Evolutionary conservation across 92 coral and sea anemone genomes (phyloP), one percentile per base, ranked within the genome.

Genomic region (Siderastrea radians): DNA sequence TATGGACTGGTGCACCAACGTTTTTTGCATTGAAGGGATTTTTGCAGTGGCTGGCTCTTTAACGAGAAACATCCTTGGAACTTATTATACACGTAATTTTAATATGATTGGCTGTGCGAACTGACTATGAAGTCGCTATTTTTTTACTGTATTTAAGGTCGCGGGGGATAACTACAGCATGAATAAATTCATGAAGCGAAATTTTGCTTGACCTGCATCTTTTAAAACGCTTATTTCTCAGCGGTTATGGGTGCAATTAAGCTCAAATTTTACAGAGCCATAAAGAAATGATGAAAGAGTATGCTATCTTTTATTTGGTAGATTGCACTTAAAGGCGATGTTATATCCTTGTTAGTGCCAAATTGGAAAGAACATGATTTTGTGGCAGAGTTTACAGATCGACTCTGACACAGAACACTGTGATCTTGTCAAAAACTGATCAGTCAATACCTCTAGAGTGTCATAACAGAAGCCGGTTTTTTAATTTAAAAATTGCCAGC

Each of bases 191-290:
- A 70, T 46, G 49, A 70, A 16, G 75, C 49, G n/a, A 46, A 69
- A 70, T 70, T 70, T 1, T 70, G 0, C 52, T 70, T 0, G 49
- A 2, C 1, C 75, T 70, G n/a, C 75, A 26, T 70, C 75, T 70
- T 38, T 0, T 70, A 43, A 70, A 70, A 45, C 75, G 75, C 54
- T 47, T 63, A 48, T 38, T 7, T 70, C 75, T 70, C 75, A 49
- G 49, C 75, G 4, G 75, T 70, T 70, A 4, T 70, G 50, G 75
- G 50, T 0, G n/a, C 75, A 19, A 70, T 46, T 70, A 10, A 70
- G 52, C 52, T 70, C 15, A 70, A 70, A 70, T 70, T 70, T 38
- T 70, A 43, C 75, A 70, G 54, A 70, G 75, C 16, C 75, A 70
- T 70, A 11, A 19, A 1, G 52, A 48, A 70, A 67, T 67, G 72